Conservation (phyloP, 1,140 invertebrate species). For the Drosophila triauraria region DNA sequence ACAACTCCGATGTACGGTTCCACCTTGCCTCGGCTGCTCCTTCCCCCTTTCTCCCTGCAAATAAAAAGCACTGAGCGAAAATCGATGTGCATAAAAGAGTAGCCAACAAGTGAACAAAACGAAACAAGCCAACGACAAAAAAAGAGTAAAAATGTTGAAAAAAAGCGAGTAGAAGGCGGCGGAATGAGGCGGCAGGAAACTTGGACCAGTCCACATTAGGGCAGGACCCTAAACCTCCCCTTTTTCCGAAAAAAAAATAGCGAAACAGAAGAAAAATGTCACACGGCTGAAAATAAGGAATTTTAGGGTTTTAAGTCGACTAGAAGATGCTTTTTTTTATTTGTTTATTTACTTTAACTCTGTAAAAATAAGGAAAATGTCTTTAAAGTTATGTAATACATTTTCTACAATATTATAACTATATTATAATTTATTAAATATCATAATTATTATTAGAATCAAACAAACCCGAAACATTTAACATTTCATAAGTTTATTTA, state of each 20-base stretch:
- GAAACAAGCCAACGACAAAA: conserved; percentile 37
- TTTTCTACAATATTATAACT: neutral
- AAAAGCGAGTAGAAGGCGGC: neutral
- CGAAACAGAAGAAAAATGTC: conserved; percentile 60
- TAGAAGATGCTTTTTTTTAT: neutral
- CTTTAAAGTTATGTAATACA: neutral
- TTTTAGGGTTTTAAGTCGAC: neutral
- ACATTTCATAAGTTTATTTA: too few species aligned
- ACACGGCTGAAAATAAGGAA: conserved; percentile 24
- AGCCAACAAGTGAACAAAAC: conserved; percentile 70
- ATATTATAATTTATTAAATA: too few species aligned
- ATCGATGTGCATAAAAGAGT: conserved; percentile 82
- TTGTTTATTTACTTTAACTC: neutral
- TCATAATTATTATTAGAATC: neutral
- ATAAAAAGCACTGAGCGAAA: conserved; percentile 83
- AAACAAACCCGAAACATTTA: too few species aligned
- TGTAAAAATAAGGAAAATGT: too few species aligned
- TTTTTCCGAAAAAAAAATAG: conserved; percentile 20
- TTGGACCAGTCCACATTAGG: conserved; percentile 61
- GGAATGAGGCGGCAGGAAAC: conserved; percentile 33
- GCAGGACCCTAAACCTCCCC: conserved; percentile 30
- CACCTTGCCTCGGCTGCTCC: conserved; percentile 12
- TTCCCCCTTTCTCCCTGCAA: conserved; percentile 21
- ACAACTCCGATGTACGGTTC: conserved; percentile 45
- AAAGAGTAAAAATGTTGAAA: conserved; percentile 13